Base-by-base conservation (phyloP, 92 coral and sea anemone species). In the Micromussa lordhowensis region DNA sequence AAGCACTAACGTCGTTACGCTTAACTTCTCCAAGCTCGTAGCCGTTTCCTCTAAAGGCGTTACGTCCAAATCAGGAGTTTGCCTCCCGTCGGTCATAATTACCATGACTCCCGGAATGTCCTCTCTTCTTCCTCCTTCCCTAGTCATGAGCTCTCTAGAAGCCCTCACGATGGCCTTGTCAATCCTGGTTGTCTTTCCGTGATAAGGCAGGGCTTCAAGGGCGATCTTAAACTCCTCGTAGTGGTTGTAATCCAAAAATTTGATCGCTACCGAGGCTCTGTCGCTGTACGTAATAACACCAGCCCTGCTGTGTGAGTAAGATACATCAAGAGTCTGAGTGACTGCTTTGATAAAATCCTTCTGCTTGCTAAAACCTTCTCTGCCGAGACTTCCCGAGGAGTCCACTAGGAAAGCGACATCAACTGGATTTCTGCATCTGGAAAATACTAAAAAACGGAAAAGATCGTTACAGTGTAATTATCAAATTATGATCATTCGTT, bases 261-360 rank as follows among this genome's bases (percentile, higher is more conserved):
- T 81, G 51, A 92, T 92, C 72, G 76, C 93, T 35, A 90, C 92
- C 35, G 82, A 83, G 22, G 96, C 98, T 70, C n/a, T 66, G 77
- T 88, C 87, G 59, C 99, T 96, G 84, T 95, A 95, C 24, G 92
- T 83, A 59, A 96, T 88, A 36, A 92, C 91, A 34, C 92, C 97
- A 19, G 85, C 82, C 19, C 74, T 92, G 66, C 91, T 91, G 22
- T 90, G 88, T 15, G 79, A 29, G n/a, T 81, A 51, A 58, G 97
- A 85, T 17, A 94, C 28, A 64, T 92, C 84, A 26, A 94, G 79
- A 3, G 90, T 90, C 11, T 84, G 80, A 12, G 94, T 90, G 35
- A 94, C 76, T 10, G 89, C 78, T 53, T 90, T 84, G 36, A 94
- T 88, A 16, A 94, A 92, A 29, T 83, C 80, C 88, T 94, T 94